Base-by-base conservation (phyloP, 2,113 vertebrate genomes). In the Apistogramma diplotaenia region DNA sequence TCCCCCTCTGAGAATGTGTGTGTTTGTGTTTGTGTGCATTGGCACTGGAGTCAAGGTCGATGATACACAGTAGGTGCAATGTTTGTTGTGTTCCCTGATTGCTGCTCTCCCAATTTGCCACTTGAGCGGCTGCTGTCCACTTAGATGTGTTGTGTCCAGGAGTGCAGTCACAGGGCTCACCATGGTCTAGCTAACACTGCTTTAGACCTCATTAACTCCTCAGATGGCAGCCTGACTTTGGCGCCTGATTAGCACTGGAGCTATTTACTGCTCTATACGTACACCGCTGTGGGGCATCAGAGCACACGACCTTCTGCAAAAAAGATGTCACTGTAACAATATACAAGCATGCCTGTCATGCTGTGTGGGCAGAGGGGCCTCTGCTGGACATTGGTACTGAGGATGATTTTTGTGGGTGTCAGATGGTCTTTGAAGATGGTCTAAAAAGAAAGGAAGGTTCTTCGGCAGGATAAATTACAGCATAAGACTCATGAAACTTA, bases 51-150 rank as follows among this genome's bases (percentile, higher is more conserved):
- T 95, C 91, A 95, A 94, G 94, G 94, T 95, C 94, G 83, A 91
- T 91, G 89, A 89, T 93, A 92, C 93, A 89, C 94, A 94, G 93
- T 94, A 94, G 94, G 94, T 95, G 93, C 91, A 27, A 93, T 95
- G 94, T 94, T 95, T 95, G 93, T 93, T 94, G 94, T 90, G 86
- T 89, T 91, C 86, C 88, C 82, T 90, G 91, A 94, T 93, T 90
- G 90, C 86, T 89, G 85, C 82, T 82, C 85, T 92, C 84, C 93
- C 93, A 95, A 95, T 96, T 95, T 95, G 94, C 94, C 95, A 95
- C 93, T 96, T 95, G 89, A 94, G 93, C 91, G 93, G 94, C 91
- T 93, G 94, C 93, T 96, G 95, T 94, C 94, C 95, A 96, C 92
- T 96, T 96, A 85, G 90, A 94, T 91, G 93, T 94, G 93, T 94